phyloP scores from a whole-genome alignment of 2,888 invertebrate species.

The Leuctra nigra region DNA sequence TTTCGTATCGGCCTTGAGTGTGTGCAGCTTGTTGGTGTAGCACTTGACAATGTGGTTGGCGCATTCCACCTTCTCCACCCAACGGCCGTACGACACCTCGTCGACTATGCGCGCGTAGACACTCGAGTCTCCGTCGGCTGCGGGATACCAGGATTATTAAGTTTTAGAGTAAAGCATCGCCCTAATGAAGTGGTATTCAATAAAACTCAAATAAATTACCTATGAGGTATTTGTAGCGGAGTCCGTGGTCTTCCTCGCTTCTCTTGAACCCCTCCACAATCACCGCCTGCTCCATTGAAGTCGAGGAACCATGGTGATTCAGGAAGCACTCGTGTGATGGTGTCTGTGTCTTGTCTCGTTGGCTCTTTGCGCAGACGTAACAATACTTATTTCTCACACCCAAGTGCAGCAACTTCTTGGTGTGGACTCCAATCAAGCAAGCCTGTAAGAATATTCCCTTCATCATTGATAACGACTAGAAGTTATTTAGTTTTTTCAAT shows the following conservation, averaged over 20 bases:
- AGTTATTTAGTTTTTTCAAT: no score
- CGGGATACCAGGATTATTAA: background rate
- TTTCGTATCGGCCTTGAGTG: background rate
- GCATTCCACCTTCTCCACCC: conserved; percentile 9
- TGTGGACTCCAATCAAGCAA: conserved; percentile 2
- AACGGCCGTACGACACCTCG: background rate
- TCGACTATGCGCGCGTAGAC: background rate
- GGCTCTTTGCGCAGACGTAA: background rate
- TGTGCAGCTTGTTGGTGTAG: conserved; percentile 2
- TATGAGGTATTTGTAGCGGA: conserved; percentile 7
- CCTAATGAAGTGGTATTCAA: background rate
- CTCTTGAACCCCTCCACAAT: background rate
- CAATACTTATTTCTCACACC: conserved; percentile 8
- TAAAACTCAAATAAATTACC: background rate
- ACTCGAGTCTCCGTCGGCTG: conserved; percentile 8
- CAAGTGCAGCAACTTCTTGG: background rate
- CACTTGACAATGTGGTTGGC: conserved; percentile 8
- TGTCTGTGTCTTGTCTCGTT: background rate
- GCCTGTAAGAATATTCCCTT: no score
- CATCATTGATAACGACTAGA: no score
- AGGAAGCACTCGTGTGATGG: background rate
- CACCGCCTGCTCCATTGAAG: conserved; percentile 11
- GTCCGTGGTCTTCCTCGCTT: background rate
- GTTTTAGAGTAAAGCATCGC: background rate
- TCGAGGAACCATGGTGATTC: conserved; percentile 8